These are phyloP conservation scores for Hetaerina titia DNA, from an alignment of 2,888 invertebrate genomes.

Conservation along the genomic window DNA sequence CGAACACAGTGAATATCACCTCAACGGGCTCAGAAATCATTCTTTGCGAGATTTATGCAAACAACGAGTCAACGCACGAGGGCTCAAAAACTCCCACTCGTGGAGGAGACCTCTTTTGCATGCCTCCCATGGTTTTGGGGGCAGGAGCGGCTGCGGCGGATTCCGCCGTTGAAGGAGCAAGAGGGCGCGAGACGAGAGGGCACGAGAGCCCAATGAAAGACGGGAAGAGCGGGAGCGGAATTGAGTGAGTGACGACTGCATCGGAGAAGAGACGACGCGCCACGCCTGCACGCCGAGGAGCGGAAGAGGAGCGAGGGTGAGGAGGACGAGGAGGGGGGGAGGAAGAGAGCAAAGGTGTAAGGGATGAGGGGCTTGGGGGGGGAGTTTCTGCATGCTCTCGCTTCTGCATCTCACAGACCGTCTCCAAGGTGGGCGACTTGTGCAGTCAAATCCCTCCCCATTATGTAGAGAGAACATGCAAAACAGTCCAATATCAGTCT, in stretches of 20 bases:
- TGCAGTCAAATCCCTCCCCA: background rate
- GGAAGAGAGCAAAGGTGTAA: too few species aligned
- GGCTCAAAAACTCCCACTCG: background rate
- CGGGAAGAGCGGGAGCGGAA: background rate
- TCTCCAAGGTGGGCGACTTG: background rate
- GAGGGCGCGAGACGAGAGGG: background rate
- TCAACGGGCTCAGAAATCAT: background rate
- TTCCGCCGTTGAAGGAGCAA: background rate
- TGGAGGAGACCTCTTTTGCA: conserved; percentile 26
- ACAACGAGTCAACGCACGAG: conserved; percentile 1
- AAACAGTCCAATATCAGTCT: background rate
- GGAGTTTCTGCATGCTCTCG: too few species aligned
- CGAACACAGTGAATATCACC: background rate
- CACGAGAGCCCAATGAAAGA: background rate
- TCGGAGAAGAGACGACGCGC: background rate
- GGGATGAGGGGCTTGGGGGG: background rate
- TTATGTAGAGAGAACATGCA: background rate
- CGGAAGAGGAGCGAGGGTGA: too few species aligned
- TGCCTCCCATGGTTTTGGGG: conserved; percentile 27
- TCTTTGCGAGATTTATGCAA: background rate
- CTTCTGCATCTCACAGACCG: background rate
- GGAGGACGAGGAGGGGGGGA: too few species aligned
- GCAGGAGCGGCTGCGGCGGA: background rate
- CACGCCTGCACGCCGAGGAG: too few species aligned
- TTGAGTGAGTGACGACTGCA: background rate